Percentiles rank a stretch among this genome's conserved stretches.
Evolutionary conservation across 2,797 vertebrate species (phyloP).

Genomic region (Zenarchopterus dispar): DNA sequence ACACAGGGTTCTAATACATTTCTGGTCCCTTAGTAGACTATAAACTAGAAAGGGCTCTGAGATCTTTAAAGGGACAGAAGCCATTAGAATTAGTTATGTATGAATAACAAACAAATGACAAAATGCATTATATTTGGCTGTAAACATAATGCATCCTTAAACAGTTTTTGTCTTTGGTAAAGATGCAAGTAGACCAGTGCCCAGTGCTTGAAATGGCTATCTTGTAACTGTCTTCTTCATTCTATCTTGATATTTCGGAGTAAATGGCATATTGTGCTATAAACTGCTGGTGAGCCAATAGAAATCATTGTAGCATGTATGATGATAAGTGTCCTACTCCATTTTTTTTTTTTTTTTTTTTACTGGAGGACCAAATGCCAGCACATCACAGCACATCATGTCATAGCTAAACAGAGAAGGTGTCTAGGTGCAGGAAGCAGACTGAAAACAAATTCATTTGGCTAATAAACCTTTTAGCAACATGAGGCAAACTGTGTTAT

Average conservation of each 20-base stretch:
- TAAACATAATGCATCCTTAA: too few species aligned
- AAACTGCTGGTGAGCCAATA: background rate
- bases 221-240: background rate
- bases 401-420: background rate
- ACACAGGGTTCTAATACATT: too few species aligned
- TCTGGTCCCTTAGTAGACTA: too few species aligned
- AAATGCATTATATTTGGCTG: too few species aligned
- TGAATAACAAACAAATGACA: too few species aligned
- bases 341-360: background rate
- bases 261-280: background rate
- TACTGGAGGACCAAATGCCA: conserved; percentile 3
- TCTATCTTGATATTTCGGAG: background rate
- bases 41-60: too few species aligned
- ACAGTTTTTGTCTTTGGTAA: too few species aligned
- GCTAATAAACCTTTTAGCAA: conserved; percentile 8
- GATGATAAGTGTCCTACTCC: background rate
- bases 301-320: background rate
- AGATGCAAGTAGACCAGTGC: too few species aligned
- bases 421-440: background rate
- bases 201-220: too few species aligned
- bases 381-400: conserved; percentile 4
- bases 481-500: background rate
- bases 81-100: too few species aligned
- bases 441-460: background rate
- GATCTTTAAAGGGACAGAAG: too few species aligned